Evolutionary conservation across 2,113 vertebrate species (phyloP).

Genomic region (Boulengerochromis microlepis): DNA sequence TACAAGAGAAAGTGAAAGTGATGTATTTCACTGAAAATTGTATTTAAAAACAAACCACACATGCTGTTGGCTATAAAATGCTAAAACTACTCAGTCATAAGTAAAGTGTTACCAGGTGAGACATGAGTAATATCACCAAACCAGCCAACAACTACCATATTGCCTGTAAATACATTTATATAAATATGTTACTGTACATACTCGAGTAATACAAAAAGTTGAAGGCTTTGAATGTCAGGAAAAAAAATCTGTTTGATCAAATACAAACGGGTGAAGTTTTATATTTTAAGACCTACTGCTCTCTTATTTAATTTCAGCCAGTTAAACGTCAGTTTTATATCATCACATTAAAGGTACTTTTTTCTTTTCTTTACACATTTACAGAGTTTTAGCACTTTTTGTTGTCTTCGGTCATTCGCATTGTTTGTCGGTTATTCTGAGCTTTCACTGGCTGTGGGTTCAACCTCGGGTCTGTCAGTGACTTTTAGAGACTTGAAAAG

Average conservation of each 20-base stretch:
- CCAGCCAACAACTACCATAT: not conserved
- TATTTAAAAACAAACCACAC: not conserved
- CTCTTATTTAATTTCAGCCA: not conserved
- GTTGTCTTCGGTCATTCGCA: accelerated
- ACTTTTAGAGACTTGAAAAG: not conserved
- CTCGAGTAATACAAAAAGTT: not conserved
- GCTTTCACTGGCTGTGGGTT: not conserved
- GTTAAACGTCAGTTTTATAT: not conserved
- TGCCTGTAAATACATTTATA: not conserved
- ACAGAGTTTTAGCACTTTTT: not conserved
- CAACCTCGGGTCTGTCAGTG: not conserved
- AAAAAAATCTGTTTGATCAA: not conserved
- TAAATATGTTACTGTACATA: not conserved
- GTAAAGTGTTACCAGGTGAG: not conserved
- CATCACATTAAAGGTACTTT: not conserved
- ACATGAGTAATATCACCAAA: not conserved
- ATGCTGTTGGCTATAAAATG: not conserved
- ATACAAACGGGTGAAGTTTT: not conserved
- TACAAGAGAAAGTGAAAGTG: not conserved
- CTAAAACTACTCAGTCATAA: not conserved
- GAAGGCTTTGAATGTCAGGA: not conserved
- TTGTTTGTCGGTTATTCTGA: not conserved
- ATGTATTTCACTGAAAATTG: not conserved
- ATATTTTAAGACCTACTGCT: not conserved
- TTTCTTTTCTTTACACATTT: not conserved